Conservation (phyloP, 2,113 vertebrate species). For the Bettongia penicillata region DNA sequence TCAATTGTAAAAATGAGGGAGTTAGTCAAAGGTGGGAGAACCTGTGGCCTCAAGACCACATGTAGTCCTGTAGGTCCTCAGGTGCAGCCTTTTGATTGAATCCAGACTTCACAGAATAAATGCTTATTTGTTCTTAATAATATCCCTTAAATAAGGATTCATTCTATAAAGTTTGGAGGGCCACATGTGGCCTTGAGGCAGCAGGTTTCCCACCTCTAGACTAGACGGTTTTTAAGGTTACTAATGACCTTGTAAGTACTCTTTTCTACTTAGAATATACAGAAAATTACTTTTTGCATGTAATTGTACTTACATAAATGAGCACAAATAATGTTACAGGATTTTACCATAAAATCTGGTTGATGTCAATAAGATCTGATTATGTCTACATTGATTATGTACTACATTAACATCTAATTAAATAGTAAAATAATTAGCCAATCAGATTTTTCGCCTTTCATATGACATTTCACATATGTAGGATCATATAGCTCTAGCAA, state of each 20-base stretch:
- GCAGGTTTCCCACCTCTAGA: background rate
- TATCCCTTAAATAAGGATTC: no score
- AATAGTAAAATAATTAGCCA: background rate
- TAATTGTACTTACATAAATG: background rate
- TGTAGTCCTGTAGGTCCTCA: no score
- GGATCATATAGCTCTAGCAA: background rate
- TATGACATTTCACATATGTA: background rate
- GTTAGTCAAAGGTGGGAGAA: no score
- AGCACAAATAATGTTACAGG: background rate
- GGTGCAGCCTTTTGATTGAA: no score
- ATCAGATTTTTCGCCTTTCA: background rate
- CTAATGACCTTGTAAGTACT: background rate
- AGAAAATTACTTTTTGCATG: background rate
- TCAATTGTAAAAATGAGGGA: background rate
- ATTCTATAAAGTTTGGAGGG: no score
- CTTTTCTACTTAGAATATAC: background rate
- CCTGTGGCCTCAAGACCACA: no score
- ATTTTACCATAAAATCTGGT: background rate
- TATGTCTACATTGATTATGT: background rate
- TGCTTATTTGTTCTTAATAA: no score
- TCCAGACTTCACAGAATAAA: no score
- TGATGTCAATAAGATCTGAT: conserved; percentile 6
- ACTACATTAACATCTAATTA: background rate
- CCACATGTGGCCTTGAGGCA: no score
- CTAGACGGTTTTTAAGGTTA: background rate